Base-by-base conservation (phyloP, 35 echinoderm and acorn worm species). In the Ophioderma brevispina region DNA sequence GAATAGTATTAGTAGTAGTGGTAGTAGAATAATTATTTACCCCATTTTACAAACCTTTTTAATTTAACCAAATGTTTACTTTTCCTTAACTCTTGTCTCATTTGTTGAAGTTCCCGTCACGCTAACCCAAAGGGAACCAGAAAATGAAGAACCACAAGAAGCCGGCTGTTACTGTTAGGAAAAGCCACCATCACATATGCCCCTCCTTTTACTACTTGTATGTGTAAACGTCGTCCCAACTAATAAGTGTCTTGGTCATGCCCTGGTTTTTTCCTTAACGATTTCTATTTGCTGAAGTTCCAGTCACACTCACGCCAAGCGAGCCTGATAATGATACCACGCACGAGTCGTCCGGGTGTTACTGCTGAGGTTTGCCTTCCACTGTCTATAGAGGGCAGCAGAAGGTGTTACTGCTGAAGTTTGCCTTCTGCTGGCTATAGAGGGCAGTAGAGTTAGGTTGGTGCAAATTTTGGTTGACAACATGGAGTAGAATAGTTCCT, bases 81-180 rank as follows among this genome's bases (percentile, higher is more conserved):
- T 80, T 37, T 36, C 33, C 78, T 80, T 36, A 37, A 80, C 78
- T 80, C 78, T 80, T 39, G 38, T 37, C 78, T 35, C n/a, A 37
- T 3, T 80, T 80, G 78, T 39, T 37, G 38, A 80, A 80, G 33
- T 38, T 25, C 55, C 36, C 36, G 35, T 39, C n/a, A 76, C 37
- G 59, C 59, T 70, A 70, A 70, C 59, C 59, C 59, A 70, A 70
- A 70, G 59, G 59, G 59, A 70, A 70, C 59, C 59, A 70, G 59
- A 70, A 70, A 70, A 25, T 70, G 59, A 70, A 70, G 59, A 70
- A 70, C 59, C 59, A 70, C 59, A 70, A 70, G 59, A 70, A 25
- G 86, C 90, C 15, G 94, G 94, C 63, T 96, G 94, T 84, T 96
- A 96, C 91, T 96, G 94, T 83, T 96, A 90, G 87, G 15, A 70